A percentile compares a stretch with the other conserved stretches of the same genome.
Evolutionary conservation across 2,888 invertebrate species (phyloP).

Genomic region (Cecidostiba fungosa): DNA sequence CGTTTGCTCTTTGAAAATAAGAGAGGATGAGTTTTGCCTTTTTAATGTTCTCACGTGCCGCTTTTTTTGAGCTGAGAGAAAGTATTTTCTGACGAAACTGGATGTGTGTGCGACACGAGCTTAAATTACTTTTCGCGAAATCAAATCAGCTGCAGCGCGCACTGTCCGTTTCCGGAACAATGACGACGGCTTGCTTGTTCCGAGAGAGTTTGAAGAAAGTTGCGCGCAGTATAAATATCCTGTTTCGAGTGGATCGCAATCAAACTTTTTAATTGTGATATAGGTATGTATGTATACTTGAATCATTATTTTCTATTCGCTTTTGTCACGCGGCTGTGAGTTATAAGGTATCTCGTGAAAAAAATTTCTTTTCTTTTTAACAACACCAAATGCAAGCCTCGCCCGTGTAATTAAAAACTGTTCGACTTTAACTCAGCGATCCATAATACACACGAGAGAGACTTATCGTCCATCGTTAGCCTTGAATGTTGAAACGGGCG

Average conservation of each 20-base stretch:
- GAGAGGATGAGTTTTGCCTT: not conserved
- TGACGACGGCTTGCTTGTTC: not conserved
- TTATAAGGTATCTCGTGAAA: not conserved
- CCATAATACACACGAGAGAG: not conserved
- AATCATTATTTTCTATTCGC: not conserved
- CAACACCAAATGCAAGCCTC: not conserved
- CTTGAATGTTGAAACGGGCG: not conserved
- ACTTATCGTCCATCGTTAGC: not conserved
- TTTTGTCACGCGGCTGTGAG: not conserved
- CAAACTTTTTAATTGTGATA: not conserved
- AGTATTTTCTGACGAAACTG: not conserved
- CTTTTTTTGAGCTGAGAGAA: not conserved
- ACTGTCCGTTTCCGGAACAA: not conserved
- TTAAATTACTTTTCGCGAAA: constrained; percentile 15
- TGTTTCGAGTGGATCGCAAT: not conserved
- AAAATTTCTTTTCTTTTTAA: not conserved
- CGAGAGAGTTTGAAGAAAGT: not conserved
- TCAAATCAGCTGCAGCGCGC: not conserved
- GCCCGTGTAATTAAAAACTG: not conserved
- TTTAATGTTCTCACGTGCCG: not conserved
- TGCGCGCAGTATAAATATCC: not conserved
- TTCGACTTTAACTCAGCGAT: not conserved
- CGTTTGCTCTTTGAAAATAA: not conserved
- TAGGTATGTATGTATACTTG: too few relatives aligned
- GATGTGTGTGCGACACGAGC: not conserved